Conservation (phyloP, 2,113 vertebrate species). For the Vidua chalybeata region DNA sequence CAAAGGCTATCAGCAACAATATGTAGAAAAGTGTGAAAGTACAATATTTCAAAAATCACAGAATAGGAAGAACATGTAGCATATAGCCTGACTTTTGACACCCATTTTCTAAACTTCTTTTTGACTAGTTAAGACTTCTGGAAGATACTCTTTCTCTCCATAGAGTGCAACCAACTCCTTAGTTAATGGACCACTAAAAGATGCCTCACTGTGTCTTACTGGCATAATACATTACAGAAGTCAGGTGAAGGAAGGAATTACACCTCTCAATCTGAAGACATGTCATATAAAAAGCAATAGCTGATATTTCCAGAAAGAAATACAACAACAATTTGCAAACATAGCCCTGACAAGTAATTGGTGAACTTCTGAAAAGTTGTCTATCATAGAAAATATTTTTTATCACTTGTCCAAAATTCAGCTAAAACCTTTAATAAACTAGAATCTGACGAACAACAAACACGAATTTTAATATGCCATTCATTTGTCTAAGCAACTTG, state of each 20-base stretch:
- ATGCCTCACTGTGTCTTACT: constrained; percentile 53
- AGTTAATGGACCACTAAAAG: constrained; percentile 53
- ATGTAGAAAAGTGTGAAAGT: background rate
- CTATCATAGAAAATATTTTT: background rate
- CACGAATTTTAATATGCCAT: background rate
- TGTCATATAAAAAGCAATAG: background rate
- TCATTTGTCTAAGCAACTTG: background rate
- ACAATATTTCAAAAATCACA: background rate
- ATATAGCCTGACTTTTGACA: background rate
- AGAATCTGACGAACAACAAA: background rate
- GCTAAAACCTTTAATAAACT: background rate
- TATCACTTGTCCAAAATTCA: background rate
- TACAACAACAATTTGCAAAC: background rate
- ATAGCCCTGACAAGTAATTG: background rate
- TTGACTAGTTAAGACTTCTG: background rate
- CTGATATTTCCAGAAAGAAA: background rate
- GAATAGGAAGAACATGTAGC: background rate
- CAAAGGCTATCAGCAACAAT: background rate
- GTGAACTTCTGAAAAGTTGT: background rate
- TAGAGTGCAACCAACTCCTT: background rate
- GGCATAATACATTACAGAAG: constrained; percentile 33
- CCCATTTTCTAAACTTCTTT: background rate
- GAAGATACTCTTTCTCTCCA: background rate
- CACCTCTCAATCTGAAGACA: constrained; percentile 8
- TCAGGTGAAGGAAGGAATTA: constrained; percentile 36